Percentiles rank a stretch among this genome's conserved stretches.
These are phyloP conservation scores for Ascaphus truei DNA, from an alignment of 2,113 vertebrate genomes.

Conservation along the genomic window DNA sequence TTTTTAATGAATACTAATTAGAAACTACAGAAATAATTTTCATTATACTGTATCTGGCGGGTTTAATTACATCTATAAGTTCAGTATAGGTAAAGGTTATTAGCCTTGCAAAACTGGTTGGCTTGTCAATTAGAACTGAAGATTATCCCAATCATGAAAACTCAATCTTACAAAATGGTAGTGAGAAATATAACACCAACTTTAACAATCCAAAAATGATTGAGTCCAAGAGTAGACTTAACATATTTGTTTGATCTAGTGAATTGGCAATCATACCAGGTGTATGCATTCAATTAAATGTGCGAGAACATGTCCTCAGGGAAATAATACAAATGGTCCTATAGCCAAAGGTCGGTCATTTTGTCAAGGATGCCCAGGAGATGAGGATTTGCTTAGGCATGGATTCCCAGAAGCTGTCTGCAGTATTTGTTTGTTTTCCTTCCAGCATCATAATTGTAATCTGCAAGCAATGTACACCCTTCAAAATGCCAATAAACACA, in stretches of 20 bases:
- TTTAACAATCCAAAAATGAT: slow-evolving; percentile 9
- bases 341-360: slow-evolving; percentile 24
- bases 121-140: neutral
- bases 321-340: slow-evolving; percentile 16
- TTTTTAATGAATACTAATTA: too few relatives aligned
- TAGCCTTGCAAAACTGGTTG: neutral
- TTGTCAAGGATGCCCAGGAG: slow-evolving; percentile 11
- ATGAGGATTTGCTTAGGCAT: slow-evolving; percentile 13
- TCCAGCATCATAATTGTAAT: slow-evolving; percentile 29
- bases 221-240: neutral
- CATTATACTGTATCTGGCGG: too few relatives aligned
- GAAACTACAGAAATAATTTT: too few relatives aligned
- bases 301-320: neutral
- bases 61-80: neutral
- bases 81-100: neutral
- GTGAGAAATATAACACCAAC: neutral
- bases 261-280: slow-evolving; percentile 10
- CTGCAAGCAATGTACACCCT: slow-evolving; percentile 27
- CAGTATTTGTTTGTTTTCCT: slow-evolving; percentile 11
- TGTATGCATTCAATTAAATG: slow-evolving; percentile 3
- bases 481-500: slow-evolving; percentile 36
- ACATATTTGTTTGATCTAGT: slow-evolving; percentile 16
- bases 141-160: neutral
- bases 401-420: slow-evolving; percentile 3
- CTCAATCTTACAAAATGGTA: neutral